A percentile compares a stretch with the other conserved stretches of the same genome.
phyloP scores from a whole-genome alignment of 2,797 vertebrate species.

The Bothrops alternatus region DNA sequence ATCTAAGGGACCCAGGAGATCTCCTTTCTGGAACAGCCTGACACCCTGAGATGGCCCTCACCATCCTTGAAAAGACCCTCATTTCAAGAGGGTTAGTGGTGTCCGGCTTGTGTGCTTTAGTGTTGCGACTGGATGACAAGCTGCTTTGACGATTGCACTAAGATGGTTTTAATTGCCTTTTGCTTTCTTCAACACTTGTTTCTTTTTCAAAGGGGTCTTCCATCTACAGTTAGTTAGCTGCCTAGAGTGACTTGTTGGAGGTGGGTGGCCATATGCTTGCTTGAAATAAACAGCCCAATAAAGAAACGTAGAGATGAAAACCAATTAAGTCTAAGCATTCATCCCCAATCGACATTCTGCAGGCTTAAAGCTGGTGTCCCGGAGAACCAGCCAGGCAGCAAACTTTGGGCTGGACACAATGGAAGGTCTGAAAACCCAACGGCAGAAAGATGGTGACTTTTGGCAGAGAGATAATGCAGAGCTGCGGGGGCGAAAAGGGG shows the following conservation, averaged over 20 bases:
- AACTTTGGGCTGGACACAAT: slow-evolving; percentile 48
- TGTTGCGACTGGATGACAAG: background rate
- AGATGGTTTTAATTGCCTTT: background rate
- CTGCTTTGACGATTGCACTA: background rate
- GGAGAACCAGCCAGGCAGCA: slow-evolving; percentile 23
- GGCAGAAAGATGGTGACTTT: slow-evolving; percentile 43
- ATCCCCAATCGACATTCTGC: slow-evolving; percentile 39
- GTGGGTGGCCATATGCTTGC: background rate
- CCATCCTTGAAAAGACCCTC: background rate
- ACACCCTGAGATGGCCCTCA: background rate
- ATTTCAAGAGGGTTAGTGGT: background rate
- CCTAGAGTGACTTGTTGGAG: background rate
- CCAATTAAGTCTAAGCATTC: slow-evolving; percentile 52
- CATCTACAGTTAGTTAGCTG: background rate
- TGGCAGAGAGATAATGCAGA: slow-evolving; percentile 36
- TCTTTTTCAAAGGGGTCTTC: background rate
- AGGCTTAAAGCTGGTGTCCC: slow-evolving; percentile 41
- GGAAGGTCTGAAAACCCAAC: slow-evolving; percentile 35
- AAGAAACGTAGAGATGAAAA: slow-evolving; percentile 19
- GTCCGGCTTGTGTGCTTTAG: background rate
- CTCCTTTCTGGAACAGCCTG: background rate
- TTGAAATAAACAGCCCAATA: background rate
- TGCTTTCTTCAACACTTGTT: background rate
- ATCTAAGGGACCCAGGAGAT: background rate
- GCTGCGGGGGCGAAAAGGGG: slow-evolving; percentile 40